Conservation (phyloP, 2,888 invertebrate genomes). For the Caenorhabditis sp. region DNA sequence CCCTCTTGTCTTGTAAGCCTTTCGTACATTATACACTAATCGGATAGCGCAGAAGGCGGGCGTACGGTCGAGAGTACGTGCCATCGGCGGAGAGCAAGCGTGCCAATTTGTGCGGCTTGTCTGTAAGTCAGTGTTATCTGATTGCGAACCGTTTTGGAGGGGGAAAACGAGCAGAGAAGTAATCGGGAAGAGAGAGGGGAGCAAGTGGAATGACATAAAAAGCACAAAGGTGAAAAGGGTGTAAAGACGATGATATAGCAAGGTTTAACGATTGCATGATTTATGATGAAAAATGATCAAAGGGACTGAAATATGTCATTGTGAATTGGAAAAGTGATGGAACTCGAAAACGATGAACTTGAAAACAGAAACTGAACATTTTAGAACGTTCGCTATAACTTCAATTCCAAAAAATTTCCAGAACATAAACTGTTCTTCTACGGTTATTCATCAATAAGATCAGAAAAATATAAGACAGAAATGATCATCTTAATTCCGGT, state of each 20-base stretch:
- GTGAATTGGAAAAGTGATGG: not conserved
- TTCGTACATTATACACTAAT: constrained; percentile 59
- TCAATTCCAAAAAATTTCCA: no score
- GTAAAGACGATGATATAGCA: constrained; percentile 42
- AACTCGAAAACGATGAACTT: not conserved
- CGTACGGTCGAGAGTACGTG: constrained; percentile 43
- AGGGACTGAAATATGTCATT: not conserved
- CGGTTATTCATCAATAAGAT: no score
- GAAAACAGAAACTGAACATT: no score
- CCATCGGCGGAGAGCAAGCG: constrained; percentile 4
- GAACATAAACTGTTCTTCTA: no score
- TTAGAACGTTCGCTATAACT: no score
- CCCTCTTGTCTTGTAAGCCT: constrained; percentile 53
- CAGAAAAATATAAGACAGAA: no score
- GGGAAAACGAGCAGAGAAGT: constrained; percentile 14
- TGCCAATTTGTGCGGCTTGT: constrained; percentile 40
- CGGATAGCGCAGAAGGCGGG: constrained; percentile 61
- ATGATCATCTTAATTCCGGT: no score
- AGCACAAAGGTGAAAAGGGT: constrained; percentile 53
- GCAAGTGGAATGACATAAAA: constrained; percentile 49
- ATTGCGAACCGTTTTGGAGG: constrained; percentile 6
- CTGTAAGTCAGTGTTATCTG: constrained; percentile 47
- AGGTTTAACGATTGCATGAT: constrained; percentile 35
- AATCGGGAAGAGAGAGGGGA: constrained; percentile 23
- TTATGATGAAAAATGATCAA: constrained; percentile 55